Base-by-base conservation (phyloP, 1,140 invertebrate species). In the Thalassaphorura encarpata region DNA sequence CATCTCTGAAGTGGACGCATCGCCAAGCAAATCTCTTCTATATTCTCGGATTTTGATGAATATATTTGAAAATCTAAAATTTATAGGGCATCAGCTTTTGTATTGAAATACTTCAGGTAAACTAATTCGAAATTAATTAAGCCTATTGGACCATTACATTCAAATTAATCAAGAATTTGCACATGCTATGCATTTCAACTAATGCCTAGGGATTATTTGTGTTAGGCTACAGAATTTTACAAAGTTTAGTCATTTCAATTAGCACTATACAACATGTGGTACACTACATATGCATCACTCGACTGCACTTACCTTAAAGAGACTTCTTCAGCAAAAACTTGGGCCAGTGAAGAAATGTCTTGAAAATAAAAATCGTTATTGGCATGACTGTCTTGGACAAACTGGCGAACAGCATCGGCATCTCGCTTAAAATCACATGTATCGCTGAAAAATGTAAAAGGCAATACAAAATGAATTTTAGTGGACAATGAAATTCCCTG, bases 361-460 rank as follows among this genome's bases (percentile, higher is more conserved):
- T 83, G 82, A 1, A 87, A 78, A 56, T 88, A 88, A 68, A 89
- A 89, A 50, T 89, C 85, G 63, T 90, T 89, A 1, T 78, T 76
- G 45, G 83, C 75, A 60, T 88, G 88, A 0, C 85, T 86, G 27
- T 82, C 72, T 66, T 88, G 85, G 1, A 89, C 67, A 63, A 84
- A 86, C 1, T 68, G 51, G 54, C 81, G 78, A 8, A 89, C 75
- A 19, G 83, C 78, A 21, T 82, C 76, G 1, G 86, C 71, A 71
- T 89, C 86, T 23, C 81, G 75, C 66, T 83, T 80, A 11, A 89
- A 76, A 2, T 80, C 75, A n/a, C 59, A 78, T 79, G 16, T 88
- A 66, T 55, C 77, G 40, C 82, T 84, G 43, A 24, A 71, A 69
- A 60, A 49, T 26, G 16, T 56, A 26, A 43, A 39, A 52, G 45